These are phyloP conservation scores for Hippocampus barbouri DNA, from an alignment of 2,113 vertebrate genomes.

Conservation along the genomic window DNA sequence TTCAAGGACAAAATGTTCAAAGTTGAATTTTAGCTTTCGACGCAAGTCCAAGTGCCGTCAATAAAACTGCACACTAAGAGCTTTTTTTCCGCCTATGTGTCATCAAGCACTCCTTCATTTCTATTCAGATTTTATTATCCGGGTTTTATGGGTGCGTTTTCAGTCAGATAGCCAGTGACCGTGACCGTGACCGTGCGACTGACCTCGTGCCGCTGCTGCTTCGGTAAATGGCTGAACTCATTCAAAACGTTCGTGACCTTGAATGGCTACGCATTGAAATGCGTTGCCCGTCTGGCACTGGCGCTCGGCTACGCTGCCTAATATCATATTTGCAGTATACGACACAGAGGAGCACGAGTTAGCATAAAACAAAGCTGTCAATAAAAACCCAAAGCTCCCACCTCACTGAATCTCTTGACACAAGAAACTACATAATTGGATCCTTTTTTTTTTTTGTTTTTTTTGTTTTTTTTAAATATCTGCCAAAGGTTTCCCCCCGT, in stretches of 20 bases:
- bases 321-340: constrained; percentile 44
- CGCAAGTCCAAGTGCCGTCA: constrained; percentile 7
- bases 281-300: constrained; percentile 31
- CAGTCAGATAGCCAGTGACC: constrained; percentile 31
- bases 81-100: constrained; percentile 20
- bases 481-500: too few relatives aligned
- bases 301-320: constrained; percentile 18
- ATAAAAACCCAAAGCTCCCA: constrained; percentile 41
- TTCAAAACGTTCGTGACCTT: constrained; percentile 51
- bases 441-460: not conserved
- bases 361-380: constrained; percentile 47
- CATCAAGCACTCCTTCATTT: constrained; percentile 26
- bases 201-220: constrained; percentile 31
- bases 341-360: constrained; percentile 37
- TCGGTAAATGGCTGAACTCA: constrained; percentile 37
- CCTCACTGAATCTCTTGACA: constrained; percentile 35
- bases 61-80: constrained; percentile 27
- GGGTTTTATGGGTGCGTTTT: not conserved
- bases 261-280: constrained; percentile 52
- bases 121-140: constrained; percentile 15
- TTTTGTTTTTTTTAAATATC: too few relatives aligned
- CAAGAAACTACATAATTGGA: not conserved
- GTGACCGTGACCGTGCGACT: constrained; percentile 29
- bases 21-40: constrained; percentile 13
- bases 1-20: not conserved